phyloP scores from a whole-genome alignment of 1,140 invertebrate species.

The Neodiprion lecontei region DNA sequence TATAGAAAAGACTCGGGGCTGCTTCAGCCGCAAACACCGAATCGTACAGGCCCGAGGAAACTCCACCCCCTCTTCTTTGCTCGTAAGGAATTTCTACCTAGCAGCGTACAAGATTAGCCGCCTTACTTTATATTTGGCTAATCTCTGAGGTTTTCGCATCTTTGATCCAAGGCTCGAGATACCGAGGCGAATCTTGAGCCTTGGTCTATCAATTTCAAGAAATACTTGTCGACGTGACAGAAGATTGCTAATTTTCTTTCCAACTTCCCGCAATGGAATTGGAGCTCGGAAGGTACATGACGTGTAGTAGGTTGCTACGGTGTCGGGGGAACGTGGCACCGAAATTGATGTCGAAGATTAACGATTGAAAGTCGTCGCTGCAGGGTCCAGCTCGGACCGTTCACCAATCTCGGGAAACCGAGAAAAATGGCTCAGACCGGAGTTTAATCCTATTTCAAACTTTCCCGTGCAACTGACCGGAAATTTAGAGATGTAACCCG shows the following conservation, averaged over 20 bases:
- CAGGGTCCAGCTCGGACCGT: background rate
- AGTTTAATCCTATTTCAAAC: constrained; percentile 1
- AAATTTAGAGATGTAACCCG: background rate
- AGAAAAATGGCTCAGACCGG: background rate
- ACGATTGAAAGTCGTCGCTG: background rate
- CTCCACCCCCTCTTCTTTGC: background rate
- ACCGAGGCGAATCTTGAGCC: no score
- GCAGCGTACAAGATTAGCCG: background rate
- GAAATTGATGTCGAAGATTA: background rate
- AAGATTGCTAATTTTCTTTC: no score
- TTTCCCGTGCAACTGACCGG: background rate
- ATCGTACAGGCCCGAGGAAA: background rate
- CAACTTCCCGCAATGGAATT: no score
- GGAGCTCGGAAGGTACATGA: no score
- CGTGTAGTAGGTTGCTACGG: background rate
- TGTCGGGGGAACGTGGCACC: background rate
- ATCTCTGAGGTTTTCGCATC: background rate
- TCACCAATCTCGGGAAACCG: background rate
- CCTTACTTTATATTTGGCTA: background rate
- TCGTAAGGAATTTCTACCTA: background rate
- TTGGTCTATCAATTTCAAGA: no score
- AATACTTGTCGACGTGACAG: no score
- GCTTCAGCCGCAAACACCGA: background rate
- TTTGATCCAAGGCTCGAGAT: background rate
- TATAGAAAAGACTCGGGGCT: background rate